Conservation (phyloP, 2,113 vertebrate genomes). For the Hipposideros armiger region DNA sequence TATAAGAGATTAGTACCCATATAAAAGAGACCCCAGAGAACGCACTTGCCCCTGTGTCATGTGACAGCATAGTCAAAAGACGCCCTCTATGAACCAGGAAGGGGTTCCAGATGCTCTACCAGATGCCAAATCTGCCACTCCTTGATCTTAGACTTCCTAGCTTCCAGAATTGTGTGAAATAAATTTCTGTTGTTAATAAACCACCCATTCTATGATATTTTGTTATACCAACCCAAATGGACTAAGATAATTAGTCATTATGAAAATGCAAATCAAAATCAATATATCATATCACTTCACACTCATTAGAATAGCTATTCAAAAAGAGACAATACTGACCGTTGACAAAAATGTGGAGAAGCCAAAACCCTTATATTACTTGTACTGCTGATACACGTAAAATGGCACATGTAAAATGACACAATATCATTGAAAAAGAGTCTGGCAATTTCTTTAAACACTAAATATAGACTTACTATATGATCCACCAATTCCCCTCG, state of each 20-base stretch:
- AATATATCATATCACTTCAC: neutral
- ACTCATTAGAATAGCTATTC: neutral
- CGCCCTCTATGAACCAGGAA: neutral
- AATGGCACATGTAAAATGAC: neutral
- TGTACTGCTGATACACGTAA: neutral
- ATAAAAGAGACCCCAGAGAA: neutral
- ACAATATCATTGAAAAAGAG: neutral
- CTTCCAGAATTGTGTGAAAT: neutral
- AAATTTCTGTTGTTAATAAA: neutral
- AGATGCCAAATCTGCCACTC: neutral
- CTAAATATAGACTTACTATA: neutral
- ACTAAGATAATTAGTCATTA: neutral
- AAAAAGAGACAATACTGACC: neutral
- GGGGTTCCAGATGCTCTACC: neutral
- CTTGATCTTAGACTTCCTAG: neutral
- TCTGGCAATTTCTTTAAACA: neutral
- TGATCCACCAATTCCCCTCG: neutral
- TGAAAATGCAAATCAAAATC: conserved; percentile 36
- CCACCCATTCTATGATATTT: neutral
- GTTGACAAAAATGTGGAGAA: neutral
- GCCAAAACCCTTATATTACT: neutral
- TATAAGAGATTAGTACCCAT: neutral
- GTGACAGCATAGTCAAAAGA: neutral
- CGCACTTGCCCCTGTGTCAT: neutral
- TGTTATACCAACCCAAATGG: neutral